phyloP scores from a whole-genome alignment of 1,140 invertebrate genomes.

The Mesaphorura yosii region DNA sequence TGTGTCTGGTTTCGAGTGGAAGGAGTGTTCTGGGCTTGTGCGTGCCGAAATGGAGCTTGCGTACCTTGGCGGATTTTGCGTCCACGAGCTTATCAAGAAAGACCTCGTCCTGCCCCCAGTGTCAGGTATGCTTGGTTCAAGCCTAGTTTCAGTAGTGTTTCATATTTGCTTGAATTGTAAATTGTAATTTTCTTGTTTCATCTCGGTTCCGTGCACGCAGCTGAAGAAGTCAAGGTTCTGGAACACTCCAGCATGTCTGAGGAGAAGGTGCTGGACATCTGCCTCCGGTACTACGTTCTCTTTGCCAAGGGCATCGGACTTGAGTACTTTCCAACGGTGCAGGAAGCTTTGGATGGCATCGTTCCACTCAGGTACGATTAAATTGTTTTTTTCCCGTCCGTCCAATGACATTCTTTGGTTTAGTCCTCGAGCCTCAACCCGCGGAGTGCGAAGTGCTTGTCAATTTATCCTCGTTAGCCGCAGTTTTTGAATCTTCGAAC shows the following conservation, averaged over 20 bases:
- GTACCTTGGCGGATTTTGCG: slow-evolving; percentile 81
- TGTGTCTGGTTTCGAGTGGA: slow-evolving; percentile 84
- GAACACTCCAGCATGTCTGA: slow-evolving; percentile 43
- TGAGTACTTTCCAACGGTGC: slow-evolving; percentile 67
- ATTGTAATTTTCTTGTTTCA: no score
- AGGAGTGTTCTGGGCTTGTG: slow-evolving; percentile 47
- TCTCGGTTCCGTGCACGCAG: no score
- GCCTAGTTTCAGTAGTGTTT: no score
- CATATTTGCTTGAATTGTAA: no score
- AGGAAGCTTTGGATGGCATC: slow-evolving; percentile 79
- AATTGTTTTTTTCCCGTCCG: slow-evolving; percentile 42
- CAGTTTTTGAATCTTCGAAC: not conserved
- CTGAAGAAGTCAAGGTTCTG: slow-evolving; percentile 60
- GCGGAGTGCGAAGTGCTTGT: no score
- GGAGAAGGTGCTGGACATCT: slow-evolving; percentile 56
- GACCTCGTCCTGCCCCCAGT: slow-evolving; percentile 61
- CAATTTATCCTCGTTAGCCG: no score
- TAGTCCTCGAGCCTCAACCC: no score
- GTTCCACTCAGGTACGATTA: slow-evolving; percentile 62
- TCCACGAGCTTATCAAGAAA: slow-evolving; percentile 73
- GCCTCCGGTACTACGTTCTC: slow-evolving; percentile 56
- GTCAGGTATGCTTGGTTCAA: slow-evolving; percentile 41
- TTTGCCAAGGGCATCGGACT: slow-evolving; percentile 85
- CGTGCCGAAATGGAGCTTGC: slow-evolving; percentile 81
- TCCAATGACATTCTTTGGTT: slow-evolving; percentile 33